These are phyloP conservation scores for Cephalopholis sonnerati DNA, from an alignment of 2,113 vertebrate genomes.

Conservation along the genomic window DNA sequence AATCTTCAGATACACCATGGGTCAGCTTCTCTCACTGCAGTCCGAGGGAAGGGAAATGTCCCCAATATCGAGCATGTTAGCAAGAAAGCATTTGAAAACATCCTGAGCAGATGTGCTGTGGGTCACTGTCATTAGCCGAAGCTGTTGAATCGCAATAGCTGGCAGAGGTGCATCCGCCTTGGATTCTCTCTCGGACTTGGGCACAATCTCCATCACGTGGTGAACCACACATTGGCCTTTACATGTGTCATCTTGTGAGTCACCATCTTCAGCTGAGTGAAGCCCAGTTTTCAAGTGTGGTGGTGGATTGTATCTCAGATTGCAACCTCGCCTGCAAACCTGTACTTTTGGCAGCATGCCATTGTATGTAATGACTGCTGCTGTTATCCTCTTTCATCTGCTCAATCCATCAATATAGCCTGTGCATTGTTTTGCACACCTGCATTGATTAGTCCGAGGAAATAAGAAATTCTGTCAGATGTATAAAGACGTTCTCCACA, in stretches of 20 bases:
- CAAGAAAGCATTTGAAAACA: conserved; percentile 32
- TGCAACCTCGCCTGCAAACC: not conserved
- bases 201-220: not conserved
- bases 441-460: not conserved
- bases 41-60: not conserved
- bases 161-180: not conserved
- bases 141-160: conserved; percentile 37
- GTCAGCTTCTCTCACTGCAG: conserved; percentile 6
- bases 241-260: not conserved
- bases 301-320: not conserved
- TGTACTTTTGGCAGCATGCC: not conserved
- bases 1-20: conserved; percentile 1
- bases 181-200: not conserved
- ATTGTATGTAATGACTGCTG: not conserved
- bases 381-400: not conserved
- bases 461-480: not conserved
- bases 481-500: not conserved
- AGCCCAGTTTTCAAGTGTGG: not conserved
- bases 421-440: not conserved
- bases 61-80: conserved; percentile 16
- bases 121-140: conserved; percentile 40
- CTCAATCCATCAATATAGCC: not conserved
- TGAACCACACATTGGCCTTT: not conserved
- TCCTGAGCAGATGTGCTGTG: conserved; percentile 36
- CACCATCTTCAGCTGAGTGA: conserved; percentile 13